phyloP scores from a whole-genome alignment of 1,140 invertebrate species.

The Cataglyphis hispanica region DNA sequence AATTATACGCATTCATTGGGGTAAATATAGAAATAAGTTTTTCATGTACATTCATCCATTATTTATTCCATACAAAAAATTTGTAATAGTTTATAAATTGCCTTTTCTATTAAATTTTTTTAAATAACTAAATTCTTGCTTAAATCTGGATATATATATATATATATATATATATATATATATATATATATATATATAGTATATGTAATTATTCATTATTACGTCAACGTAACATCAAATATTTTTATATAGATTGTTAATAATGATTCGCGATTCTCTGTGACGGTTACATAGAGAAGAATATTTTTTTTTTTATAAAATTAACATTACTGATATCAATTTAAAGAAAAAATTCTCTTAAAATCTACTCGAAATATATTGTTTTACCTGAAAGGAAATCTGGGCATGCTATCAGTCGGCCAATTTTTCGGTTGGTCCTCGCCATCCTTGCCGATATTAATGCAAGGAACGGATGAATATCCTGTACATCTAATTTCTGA shows the following conservation, averaged over 20 bases:
- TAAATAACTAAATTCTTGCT: too few species aligned
- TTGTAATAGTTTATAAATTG: background rate
- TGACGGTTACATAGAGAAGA: background rate
- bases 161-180: too few species aligned
- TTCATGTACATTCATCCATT: background rate
- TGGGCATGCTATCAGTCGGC: conserved; percentile 59
- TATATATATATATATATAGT: too few species aligned
- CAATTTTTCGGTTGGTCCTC: conserved; percentile 68
- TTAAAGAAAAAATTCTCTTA: background rate
- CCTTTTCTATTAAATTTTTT: too few species aligned
- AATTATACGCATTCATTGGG: background rate
- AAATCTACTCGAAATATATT: conserved; percentile 25
- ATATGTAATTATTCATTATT: background rate
- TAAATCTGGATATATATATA: too few species aligned
- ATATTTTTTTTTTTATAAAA: background rate
- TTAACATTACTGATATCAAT: too few species aligned
- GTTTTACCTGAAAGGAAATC: conserved; percentile 53
- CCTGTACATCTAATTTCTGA: conserved; percentile 50
- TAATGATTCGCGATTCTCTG: too few species aligned
- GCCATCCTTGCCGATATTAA: conserved; percentile 57
- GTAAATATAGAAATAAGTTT: too few species aligned
- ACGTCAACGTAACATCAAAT: too few species aligned
- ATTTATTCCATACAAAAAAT: background rate
- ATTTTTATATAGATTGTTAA: too few species aligned
- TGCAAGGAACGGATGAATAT: conserved; percentile 9